Percentiles rank a stretch among this genome's conserved stretches.
These are phyloP conservation scores for Philypnodon macrostomus DNA, from an alignment of 2,797 vertebrate genomes.

Conservation along the genomic window DNA sequence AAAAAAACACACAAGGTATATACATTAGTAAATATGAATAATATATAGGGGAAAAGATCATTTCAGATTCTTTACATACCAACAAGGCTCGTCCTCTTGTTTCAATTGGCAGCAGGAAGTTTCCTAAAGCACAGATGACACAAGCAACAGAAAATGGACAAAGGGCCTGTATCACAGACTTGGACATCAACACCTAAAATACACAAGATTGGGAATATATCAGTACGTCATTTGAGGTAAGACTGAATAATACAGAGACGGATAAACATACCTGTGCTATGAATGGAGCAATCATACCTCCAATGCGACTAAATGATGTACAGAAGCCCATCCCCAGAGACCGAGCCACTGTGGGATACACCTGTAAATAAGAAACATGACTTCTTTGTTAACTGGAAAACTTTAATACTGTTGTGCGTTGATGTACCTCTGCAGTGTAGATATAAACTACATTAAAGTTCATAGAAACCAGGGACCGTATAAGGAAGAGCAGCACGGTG, in stretches of 20 bases:
- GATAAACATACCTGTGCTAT: constrained; percentile 84
- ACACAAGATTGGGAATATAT: background rate
- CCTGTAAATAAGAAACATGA: constrained; percentile 67
- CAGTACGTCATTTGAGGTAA: no score
- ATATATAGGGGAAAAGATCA: no score
- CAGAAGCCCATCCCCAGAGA: constrained; percentile 92
- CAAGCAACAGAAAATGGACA: constrained; percentile 83
- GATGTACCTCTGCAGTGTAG: constrained; percentile 92
- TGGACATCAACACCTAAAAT: constrained; percentile 84
- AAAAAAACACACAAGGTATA: constrained; percentile 3
- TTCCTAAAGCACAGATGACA: constrained; percentile 78
- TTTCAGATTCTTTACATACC: constrained; percentile 61
- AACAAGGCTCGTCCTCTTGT: constrained; percentile 87
- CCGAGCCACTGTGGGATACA: constrained; percentile 87
- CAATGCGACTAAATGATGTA: constrained; percentile 88
- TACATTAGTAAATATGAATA: background rate
- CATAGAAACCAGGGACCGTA: constrained; percentile 88
- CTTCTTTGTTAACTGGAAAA: background rate
- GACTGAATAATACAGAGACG: background rate
- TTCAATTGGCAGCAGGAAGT: constrained; percentile 85
- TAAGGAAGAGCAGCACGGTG: constrained; percentile 85
- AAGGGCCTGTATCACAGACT: constrained; percentile 82
- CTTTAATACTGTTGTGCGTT: background rate
- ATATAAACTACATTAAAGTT: constrained; percentile 96
- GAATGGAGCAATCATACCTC: constrained; percentile 93